phyloP scores from a whole-genome alignment of 2,888 invertebrate species.

The Argyresthia albistria region DNA sequence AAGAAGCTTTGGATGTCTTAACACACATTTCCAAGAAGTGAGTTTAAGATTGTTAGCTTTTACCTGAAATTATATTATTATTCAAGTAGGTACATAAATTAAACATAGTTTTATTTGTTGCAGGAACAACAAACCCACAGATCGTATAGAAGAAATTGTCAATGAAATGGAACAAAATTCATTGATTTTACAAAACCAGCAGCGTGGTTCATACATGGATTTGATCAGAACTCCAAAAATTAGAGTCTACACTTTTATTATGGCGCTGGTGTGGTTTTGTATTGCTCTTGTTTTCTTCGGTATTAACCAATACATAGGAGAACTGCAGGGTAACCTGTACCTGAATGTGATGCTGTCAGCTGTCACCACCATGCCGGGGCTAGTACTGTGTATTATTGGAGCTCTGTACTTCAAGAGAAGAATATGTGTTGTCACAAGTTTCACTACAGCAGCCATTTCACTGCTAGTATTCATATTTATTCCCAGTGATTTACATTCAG shows the following conservation, averaged over 20 bases:
- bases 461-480: conserved; percentile 74
- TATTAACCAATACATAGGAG: conserved; percentile 34
- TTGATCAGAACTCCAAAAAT: conserved; percentile 79
- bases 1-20: conserved; percentile 75
- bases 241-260: conserved; percentile 76
- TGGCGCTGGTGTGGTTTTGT: conserved; percentile 78
- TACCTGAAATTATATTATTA: not conserved
- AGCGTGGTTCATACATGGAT: conserved; percentile 68
- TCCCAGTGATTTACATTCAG: conserved; percentile 46
- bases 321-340: conserved; percentile 6
- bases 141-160: conserved; percentile 38
- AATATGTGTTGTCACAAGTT: conserved; percentile 73
- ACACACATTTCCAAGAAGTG: conserved; percentile 73
- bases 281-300: conserved; percentile 84
- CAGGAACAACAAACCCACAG: conserved; percentile 40
- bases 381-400: not conserved
- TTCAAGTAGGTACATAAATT: too few species aligned
- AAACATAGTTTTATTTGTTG: not conserved
- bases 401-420: not conserved
- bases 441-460: conserved; percentile 73
- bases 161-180: conserved; percentile 31
- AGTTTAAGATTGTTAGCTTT: conserved; percentile 9
- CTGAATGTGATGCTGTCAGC: not conserved
- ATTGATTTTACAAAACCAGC: conserved; percentile 17
- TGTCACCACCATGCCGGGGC: not conserved